These are phyloP conservation scores for Oreochromis mossambicus DNA, from an alignment of 2,797 vertebrate genomes.

Conservation along the genomic window DNA sequence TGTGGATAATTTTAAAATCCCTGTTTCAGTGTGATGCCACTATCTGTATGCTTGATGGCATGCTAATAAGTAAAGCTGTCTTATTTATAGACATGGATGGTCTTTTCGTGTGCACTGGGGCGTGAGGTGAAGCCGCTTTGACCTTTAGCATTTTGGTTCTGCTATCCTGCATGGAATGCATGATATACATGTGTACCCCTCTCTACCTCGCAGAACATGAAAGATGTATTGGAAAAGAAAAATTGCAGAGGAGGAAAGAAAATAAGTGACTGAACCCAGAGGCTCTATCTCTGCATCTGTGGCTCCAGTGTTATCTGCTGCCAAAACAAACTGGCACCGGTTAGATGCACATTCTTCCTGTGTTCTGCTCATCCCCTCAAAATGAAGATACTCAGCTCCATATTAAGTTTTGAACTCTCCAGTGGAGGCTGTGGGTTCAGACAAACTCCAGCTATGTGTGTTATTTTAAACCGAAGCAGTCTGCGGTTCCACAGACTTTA, in stretches of 20 bases:
- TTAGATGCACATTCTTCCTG: constrained; percentile 60
- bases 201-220: not conserved
- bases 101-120: constrained; percentile 27
- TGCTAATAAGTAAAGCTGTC: constrained; percentile 42
- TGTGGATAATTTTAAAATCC: not conserved
- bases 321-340: constrained; percentile 63
- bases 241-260: not conserved
- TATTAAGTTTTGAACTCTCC: constrained; percentile 48
- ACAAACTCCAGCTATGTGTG: constrained; percentile 25
- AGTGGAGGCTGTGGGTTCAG: constrained; percentile 17
- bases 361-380: constrained; percentile 68
- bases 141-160: constrained; percentile 53
- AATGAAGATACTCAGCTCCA: constrained; percentile 56
- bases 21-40: not conserved
- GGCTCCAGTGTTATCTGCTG: constrained; percentile 34
- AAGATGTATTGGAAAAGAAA: not conserved
- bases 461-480: constrained; percentile 44
- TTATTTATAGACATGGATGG: constrained; percentile 62
- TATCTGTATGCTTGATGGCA: constrained; percentile 7
- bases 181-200: not conserved
- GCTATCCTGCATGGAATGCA: not conserved
- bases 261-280: not conserved
- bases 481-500: not conserved
- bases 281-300: constrained; percentile 13
- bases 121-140: constrained; percentile 36